Evolutionary conservation across 2,888 invertebrate species (phyloP).

Genomic region (Chrysolina oricalcia): DNA sequence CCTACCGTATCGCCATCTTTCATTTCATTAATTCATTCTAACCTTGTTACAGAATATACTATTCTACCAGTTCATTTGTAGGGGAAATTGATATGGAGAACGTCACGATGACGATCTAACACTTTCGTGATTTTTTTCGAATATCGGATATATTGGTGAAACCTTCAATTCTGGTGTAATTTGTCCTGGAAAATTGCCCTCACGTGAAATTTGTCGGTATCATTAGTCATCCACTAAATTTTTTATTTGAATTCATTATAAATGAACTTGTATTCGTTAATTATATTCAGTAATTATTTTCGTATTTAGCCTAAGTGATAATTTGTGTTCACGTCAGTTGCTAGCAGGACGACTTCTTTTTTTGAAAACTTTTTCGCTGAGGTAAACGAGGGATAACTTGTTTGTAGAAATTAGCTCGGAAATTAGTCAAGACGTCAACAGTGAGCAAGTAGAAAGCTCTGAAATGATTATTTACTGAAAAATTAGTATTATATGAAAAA

Average conservation of each 20-base stretch:
- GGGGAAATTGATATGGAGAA: neutral
- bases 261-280: neutral
- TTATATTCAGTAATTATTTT: neutral
- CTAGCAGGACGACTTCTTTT: neutral
- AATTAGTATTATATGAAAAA: too few relatives aligned
- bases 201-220: neutral
- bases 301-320: neutral
- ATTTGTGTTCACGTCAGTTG: neutral
- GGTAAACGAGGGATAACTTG: neutral
- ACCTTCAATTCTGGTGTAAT: neutral
- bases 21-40: too few relatives aligned
- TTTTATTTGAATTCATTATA: conserved; percentile 8
- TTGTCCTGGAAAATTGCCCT: neutral
- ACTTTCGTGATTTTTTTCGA: conserved; percentile 2
- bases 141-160: neutral
- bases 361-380: neutral
- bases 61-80: neutral
- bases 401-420: neutral
- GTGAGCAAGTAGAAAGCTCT: neutral
- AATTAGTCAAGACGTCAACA: neutral
- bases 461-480: neutral
- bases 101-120: neutral
- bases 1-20: too few relatives aligned
- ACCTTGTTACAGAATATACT: too few relatives aligned
- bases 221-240: neutral